These are phyloP conservation scores for Hoplostethus mediterraneus DNA, from an alignment of 2,797 vertebrate genomes.

Conservation along the genomic window DNA sequence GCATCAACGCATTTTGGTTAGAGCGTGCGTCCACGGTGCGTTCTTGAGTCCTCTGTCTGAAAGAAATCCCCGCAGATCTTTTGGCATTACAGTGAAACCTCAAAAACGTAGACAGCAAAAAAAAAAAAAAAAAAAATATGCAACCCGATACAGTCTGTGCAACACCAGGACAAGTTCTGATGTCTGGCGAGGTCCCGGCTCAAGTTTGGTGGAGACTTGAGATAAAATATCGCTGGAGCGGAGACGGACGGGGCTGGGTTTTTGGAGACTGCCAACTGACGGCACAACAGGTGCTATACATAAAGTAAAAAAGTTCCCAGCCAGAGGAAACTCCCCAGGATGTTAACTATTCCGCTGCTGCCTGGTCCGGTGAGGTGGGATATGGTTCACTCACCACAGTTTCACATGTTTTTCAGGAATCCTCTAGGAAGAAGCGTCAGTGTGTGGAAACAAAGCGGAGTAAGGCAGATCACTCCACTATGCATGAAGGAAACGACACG, in stretches of 20 bases:
- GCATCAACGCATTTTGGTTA: constrained; percentile 55
- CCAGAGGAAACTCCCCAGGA: constrained; percentile 83
- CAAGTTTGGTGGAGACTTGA: constrained; percentile 64
- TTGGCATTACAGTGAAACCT: constrained; percentile 60
- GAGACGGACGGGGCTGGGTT: constrained; percentile 59
- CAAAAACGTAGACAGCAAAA: constrained; percentile 37
- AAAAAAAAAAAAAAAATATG: constrained; percentile 46
- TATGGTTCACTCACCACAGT: background rate
- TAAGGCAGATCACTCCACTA: too few relatives aligned
- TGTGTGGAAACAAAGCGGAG: background rate
- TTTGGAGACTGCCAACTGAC: constrained; percentile 82
- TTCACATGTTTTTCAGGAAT: constrained; percentile 2
- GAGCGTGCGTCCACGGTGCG: constrained; percentile 58
- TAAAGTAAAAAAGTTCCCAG: constrained; percentile 78
- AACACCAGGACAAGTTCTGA: constrained; percentile 58
- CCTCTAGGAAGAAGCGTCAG: background rate
- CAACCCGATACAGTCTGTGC: constrained; percentile 69
- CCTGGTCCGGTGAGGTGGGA: constrained; percentile 23
- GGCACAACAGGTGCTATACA: constrained; percentile 91
- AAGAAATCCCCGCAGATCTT: constrained; percentile 64
- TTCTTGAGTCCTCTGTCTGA: constrained; percentile 55
- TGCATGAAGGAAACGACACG: too few relatives aligned
- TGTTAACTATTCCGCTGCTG: constrained; percentile 81
- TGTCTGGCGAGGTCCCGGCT: constrained; percentile 66
- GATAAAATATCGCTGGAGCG: constrained; percentile 67